Base-by-base conservation (phyloP, 1,140 invertebrate species). In the Drosophila carrolli region DNA sequence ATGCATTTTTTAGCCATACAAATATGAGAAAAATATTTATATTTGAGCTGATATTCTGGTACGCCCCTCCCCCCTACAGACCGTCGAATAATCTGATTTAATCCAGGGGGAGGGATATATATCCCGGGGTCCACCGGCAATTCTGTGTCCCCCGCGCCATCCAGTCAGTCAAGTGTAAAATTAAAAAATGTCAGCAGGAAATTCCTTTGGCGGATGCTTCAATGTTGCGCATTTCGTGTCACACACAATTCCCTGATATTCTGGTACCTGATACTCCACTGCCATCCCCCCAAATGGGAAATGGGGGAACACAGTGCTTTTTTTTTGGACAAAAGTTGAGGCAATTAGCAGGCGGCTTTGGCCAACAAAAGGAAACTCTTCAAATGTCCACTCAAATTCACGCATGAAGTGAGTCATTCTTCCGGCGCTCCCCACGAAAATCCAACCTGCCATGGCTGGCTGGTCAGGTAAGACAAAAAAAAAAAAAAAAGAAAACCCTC, bases 171-270 rank as follows among this genome's bases (percentile, higher is more conserved):
- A 83, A 88, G 83, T 86, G 83, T 86, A 86, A 86, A 86, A 86
- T 86, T 86, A 86, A 86, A 86, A 86, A 86, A 86, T 86, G 84
- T 86, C 83, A 81, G 75, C 81, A 89, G 84, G 61, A 88, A 88
- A 88, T 88, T 89, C 84, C 84, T 88, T 83, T 88, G 84, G 83
- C 73, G 79, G 75, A 65, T 68, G 78, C 83, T 86, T 86, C 82
- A 82, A 79, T 83, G 85, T 68, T 78, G 63, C 75, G 79, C 71
- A 70, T 80, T 84, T 68, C 74, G 60, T 79, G 58, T 79, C 59
- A 55, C 58, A 84, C 72, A 80, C 72, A 66, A 65, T 78, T 75
- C 66, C 38, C 54, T 46, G 40, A 48, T 79, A 56, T 77, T 48
- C 16, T 53, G 55, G 16, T 41, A 38, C 32, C 32, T 10, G n/a